Conservation (phyloP, 2,113 vertebrate genomes). For the Coreoperca whiteheadi region DNA sequence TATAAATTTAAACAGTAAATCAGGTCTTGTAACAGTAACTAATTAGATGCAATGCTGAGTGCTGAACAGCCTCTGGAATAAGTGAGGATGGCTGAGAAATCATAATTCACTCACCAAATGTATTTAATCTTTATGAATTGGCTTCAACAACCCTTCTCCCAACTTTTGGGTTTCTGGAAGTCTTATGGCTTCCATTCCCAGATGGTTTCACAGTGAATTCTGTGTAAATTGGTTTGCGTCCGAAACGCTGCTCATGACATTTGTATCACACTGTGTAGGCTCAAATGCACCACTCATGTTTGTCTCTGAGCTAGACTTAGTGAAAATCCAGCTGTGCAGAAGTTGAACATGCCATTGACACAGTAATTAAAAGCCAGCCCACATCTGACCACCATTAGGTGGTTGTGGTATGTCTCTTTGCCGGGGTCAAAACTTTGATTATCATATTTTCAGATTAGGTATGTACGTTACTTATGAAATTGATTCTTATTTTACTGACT, state of each 20-base stretch:
- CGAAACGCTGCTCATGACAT: constrained; percentile 11
- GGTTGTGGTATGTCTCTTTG: constrained; percentile 45
- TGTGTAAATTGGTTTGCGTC: constrained; percentile 9
- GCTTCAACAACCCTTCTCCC: neutral
- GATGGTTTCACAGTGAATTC: neutral
- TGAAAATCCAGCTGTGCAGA: constrained; percentile 56
- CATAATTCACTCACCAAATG: neutral
- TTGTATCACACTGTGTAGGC: neutral
- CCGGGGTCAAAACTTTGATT: constrained; percentile 35
- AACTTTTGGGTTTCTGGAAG: neutral
- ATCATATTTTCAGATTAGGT: constrained; percentile 37
- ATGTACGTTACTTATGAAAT: constrained; percentile 13
- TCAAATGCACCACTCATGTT: constrained; percentile 29
- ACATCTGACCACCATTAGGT: constrained; percentile 31
- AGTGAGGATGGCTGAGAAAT: neutral
- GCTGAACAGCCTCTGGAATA: neutral
- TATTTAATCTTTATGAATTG: neutral
- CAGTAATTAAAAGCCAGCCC: constrained; percentile 55
- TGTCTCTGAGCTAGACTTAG: constrained; percentile 8
- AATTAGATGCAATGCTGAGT: too few relatives aligned
- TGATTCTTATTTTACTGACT: constrained; percentile 24
- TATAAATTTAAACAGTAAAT: neutral
- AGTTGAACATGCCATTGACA: constrained; percentile 31
- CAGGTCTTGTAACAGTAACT: too few relatives aligned
- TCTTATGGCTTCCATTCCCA: constrained; percentile 11